Percentiles rank a stretch among this genome's conserved stretches.
phyloP scores from a whole-genome alignment of 2,113 vertebrate species.

The Oreocharis arfaki region DNA sequence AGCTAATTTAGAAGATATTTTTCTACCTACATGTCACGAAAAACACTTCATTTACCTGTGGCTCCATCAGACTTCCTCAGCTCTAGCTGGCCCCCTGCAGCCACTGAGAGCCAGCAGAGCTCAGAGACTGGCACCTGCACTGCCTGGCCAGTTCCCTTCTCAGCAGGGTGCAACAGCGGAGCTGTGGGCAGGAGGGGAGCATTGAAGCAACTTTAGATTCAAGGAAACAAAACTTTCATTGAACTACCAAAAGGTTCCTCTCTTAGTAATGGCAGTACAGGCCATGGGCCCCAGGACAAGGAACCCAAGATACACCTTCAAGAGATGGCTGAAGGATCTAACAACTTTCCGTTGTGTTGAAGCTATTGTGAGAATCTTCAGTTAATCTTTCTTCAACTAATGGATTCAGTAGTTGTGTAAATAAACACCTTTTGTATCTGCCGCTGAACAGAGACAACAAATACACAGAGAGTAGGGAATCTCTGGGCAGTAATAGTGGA shows the following conservation, averaged over 20 bases:
- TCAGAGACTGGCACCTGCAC: rapidly evolving
- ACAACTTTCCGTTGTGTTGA: background rate
- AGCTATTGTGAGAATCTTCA: background rate
- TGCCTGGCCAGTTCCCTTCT: background rate
- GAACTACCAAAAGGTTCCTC: background rate
- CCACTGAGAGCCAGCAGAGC: background rate
- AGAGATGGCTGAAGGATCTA: background rate
- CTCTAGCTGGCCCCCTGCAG: background rate
- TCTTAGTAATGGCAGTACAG: background rate
- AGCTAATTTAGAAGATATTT: background rate
- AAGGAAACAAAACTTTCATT: background rate
- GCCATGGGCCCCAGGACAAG: background rate
- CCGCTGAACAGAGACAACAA: background rate
- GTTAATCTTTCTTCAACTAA: background rate
- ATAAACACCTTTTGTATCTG: background rate
- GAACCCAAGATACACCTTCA: background rate
- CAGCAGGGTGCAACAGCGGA: background rate
- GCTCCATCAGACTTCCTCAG: background rate
- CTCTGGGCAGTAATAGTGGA: background rate
- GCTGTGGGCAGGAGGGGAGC: background rate
- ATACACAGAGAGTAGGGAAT: background rate
- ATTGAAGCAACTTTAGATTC: background rate
- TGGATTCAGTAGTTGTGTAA: background rate
- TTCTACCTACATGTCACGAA: background rate
- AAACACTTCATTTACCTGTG: background rate